Evolutionary conservation across 2,888 invertebrate species (phyloP).

Genomic region (Leptinotarsa tumamoca): DNA sequence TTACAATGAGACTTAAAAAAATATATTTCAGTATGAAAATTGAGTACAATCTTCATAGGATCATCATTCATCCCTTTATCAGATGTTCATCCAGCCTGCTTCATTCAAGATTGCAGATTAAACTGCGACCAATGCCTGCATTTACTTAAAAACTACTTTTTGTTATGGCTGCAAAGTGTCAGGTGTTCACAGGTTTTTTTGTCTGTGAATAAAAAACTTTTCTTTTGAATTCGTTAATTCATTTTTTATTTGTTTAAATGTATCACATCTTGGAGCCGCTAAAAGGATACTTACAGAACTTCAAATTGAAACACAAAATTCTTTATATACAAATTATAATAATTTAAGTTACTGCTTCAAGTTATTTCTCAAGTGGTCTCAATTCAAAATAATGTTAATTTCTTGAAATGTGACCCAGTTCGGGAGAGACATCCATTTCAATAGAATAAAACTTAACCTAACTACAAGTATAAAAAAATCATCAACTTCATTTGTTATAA

Average conservation of each 20-base stretch:
- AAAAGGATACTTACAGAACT: conserved; percentile 1
- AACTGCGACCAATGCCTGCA: too few species aligned
- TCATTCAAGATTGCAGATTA: too few species aligned
- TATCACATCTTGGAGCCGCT: conserved; percentile 3
- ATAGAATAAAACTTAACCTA: conserved; percentile 27
- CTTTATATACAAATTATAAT: conserved; percentile 14
- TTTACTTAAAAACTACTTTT: background rate
- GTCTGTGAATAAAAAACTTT: background rate
- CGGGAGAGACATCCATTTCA: background rate
- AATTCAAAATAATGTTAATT: background rate
- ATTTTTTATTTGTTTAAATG: conserved; percentile 3
- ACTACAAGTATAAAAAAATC: conserved; percentile 27
- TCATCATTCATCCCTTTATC: too few species aligned
- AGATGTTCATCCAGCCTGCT: too few species aligned
- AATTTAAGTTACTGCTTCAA: background rate
- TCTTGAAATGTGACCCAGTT: conserved; percentile 5
- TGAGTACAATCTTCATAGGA: too few species aligned
- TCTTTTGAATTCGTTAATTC: background rate
- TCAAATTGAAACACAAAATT: conserved; percentile 1
- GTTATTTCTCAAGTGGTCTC: background rate
- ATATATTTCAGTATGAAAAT: too few species aligned
- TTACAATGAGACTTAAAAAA: too few species aligned
- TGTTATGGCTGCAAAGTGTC: background rate
- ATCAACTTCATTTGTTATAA: background rate
- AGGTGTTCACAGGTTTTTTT: background rate